Evolutionary conservation across 2,888 invertebrate genomes (phyloP), one percentile per base, ranked within the genome.

Genomic region (Caradrina clavipalpis): DNA sequence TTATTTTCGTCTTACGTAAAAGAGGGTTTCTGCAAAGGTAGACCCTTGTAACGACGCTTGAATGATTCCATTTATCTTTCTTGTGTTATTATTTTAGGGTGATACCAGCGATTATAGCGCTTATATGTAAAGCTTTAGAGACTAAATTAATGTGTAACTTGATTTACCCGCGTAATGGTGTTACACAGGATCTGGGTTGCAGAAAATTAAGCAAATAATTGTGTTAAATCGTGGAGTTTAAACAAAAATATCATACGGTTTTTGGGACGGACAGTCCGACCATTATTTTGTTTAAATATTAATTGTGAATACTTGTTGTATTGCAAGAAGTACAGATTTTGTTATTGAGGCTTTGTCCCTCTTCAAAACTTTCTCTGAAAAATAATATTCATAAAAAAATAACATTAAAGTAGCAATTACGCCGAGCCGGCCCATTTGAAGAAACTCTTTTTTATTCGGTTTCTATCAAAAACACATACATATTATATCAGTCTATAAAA

Each of bases 61-160:
- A 88, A 88, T 87, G 85, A 86, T 87, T 87, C 84, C 86, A 88
- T 87, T 88, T 86, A 86, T 87, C 88, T 85, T 86, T 84, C 82
- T 82, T 81, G 84, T 86, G 84, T 86, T 87, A 86, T 87, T 87
- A 88, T 87, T 87, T 82, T 78, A 77, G 56, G 72, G 60, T 73
- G 64, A 70, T 69, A 67, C 75, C 55, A 57, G 72, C 79, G 79
- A 84, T 80, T 81, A 76, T 84, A 72, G 61, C 42, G 68, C 84
- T 68, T 87, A 76, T 73, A 11, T 10, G 22, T 61, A 35, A 65
- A 19, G 62, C 51, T 65, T 72, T 81, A 85, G 60, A 61, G 78
- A 67, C 72, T 73, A 71, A 73, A 84, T 81, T 81, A 64, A 57
- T 54, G 49, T 62, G 49, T 61, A 42, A 62, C 63, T 57, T 65